Evolutionary conservation across 2,797 vertebrate genomes (phyloP).

Genomic region (Lepus oiostolus): DNA sequence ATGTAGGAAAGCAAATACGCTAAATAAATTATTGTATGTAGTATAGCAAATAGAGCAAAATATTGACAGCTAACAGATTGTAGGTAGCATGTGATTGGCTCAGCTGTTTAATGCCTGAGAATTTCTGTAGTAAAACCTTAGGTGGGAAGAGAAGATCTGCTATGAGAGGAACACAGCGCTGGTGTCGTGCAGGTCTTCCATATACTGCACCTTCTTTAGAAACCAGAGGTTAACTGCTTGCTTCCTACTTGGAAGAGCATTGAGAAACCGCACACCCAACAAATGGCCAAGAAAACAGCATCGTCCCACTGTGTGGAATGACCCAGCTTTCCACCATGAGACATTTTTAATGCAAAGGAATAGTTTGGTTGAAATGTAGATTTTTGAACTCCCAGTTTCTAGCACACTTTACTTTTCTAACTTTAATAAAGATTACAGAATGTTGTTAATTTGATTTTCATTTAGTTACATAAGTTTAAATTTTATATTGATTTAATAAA

Average conservation of each 20-base stretch:
- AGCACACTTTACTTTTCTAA: not conserved
- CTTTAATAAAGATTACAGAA: not conserved
- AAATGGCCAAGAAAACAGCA: not conserved
- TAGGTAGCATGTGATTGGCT: not conserved
- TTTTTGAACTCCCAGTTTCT: not conserved
- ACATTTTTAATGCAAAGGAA: not conserved
- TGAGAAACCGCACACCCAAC: not conserved
- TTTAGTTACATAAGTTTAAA: not conserved
- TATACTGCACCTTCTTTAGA: not conserved
- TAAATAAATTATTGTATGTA: too few relatives aligned
- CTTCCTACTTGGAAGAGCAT: slow-evolving; percentile 33
- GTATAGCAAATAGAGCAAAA: slow-evolving; percentile 16
- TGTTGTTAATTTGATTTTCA: not conserved
- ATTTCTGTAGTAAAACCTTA: not conserved
- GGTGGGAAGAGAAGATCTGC: not conserved
- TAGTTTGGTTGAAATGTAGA: not conserved
- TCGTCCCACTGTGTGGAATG: not conserved
- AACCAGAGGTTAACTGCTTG: not conserved
- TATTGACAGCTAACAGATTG: not conserved
- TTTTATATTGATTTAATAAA: slow-evolving; percentile 23
- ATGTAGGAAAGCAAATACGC: not conserved
- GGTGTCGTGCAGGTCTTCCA: not conserved
- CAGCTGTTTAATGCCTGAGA: not conserved
- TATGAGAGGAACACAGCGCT: not conserved
- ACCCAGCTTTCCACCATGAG: not conserved